Percentiles rank a stretch among this genome's conserved stretches.
Conservation (phyloP, 1,140 invertebrate genomes). For the Matsumurasca onukii region DNA sequence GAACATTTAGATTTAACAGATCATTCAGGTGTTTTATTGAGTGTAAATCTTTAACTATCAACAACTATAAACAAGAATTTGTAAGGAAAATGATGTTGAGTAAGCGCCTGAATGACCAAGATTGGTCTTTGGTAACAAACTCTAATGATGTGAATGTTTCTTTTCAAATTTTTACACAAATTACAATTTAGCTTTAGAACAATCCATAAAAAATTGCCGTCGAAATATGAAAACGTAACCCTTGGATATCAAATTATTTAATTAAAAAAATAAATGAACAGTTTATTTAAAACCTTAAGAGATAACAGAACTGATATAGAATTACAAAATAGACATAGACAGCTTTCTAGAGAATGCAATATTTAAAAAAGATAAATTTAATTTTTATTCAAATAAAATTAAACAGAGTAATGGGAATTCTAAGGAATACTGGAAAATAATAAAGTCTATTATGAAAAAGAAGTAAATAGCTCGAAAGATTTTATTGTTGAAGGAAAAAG, state of each 20-base stretch:
- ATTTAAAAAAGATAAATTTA: neutral
- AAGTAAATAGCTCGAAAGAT: neutral
- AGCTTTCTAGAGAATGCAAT: neutral
- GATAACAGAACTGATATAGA: neutral
- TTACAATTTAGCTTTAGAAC: neutral
- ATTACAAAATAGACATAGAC: too few species aligned
- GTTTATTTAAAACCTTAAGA: neutral
- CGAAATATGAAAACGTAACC: neutral
- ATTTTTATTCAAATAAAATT: conserved; percentile 7
- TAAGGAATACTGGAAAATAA: too few species aligned
- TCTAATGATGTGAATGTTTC: too few species aligned
- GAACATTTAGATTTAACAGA: too few species aligned
- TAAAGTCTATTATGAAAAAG: too few species aligned
- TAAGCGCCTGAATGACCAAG: neutral
- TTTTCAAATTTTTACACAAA: neutral
- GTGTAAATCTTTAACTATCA: too few species aligned
- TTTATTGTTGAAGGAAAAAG: neutral
- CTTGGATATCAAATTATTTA: conserved; percentile 2
- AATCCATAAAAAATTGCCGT: too few species aligned
- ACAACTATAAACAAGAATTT: too few species aligned
- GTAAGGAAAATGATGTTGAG: neutral
- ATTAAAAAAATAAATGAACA: neutral
- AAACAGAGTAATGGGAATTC: too few species aligned
- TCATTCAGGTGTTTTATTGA: too few species aligned
- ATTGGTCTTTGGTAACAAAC: too few species aligned